phyloP scores from a whole-genome alignment of 1,140 invertebrate species.

The Armadillidium nasatum region DNA sequence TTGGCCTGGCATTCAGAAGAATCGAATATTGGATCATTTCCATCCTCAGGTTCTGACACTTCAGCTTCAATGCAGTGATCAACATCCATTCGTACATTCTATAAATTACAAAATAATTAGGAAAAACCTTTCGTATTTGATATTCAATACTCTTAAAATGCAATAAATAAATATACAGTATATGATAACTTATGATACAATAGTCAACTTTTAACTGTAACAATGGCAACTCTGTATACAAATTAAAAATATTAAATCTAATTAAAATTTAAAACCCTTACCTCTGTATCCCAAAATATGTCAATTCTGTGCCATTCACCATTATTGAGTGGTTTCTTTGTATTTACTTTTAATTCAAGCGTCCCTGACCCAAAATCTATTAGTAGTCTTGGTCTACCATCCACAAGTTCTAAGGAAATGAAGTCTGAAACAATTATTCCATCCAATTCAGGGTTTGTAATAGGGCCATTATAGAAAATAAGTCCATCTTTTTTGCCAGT shows the following conservation, averaged over 20 bases:
- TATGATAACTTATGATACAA: too few relatives aligned
- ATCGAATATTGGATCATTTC: conserved; percentile 73
- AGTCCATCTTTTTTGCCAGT: conserved; percentile 83
- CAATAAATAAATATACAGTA: too few relatives aligned
- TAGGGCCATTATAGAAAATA: conserved; percentile 94
- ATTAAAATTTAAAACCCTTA: conserved; percentile 44
- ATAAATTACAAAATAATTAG: conserved; percentile 43
- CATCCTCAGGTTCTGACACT: conserved; percentile 80
- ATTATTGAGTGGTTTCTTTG: conserved; percentile 70
- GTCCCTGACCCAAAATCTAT: conserved; percentile 95
- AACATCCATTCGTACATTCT: conserved; percentile 79
- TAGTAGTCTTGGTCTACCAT: conserved; percentile 80
- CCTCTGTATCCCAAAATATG: conserved; percentile 89
- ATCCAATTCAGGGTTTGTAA: conserved; percentile 81
- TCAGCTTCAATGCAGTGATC: conserved; percentile 84
- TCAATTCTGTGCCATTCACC: conserved; percentile 94
- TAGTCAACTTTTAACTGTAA: too few relatives aligned
- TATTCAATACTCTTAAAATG: too few relatives aligned
- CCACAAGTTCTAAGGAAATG: conserved; percentile 84
- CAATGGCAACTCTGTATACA: too few relatives aligned
- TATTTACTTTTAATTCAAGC: conserved; percentile 79
- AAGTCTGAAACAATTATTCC: conserved; percentile 85
- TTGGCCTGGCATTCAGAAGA: conserved; percentile 80
- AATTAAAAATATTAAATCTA: too few relatives aligned
- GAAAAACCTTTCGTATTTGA: too few relatives aligned